Evolutionary conservation across 2,797 vertebrate genomes (phyloP), one percentile per base, ranked within the genome.

Genomic region (Lithobates pipiens): DNA sequence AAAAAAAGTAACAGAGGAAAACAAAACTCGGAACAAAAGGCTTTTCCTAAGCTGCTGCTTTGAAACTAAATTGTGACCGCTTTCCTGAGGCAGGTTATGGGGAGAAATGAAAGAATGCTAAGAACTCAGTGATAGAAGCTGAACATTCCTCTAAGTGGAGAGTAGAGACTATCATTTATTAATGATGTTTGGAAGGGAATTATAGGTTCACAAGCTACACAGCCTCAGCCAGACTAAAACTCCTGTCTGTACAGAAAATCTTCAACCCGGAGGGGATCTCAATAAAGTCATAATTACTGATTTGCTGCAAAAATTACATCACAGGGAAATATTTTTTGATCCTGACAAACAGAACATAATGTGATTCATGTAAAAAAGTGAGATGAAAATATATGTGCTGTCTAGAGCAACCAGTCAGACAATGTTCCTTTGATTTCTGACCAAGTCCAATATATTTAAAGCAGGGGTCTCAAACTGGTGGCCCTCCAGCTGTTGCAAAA

Each of bases 31-130:
- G 65, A 81, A 81, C 73, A 81, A 86, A 86, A 34, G 73, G 57
- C 67, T 18, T 71, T 69, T 80, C 46, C 76, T 63, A 86, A 73
- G 63, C 36, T 76, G 21, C 44, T 63, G 25, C 46, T 70, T 27
- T 54, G 32, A 81, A 76, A 75, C 46, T 39, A 81, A 86, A 65
- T 76, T 86, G 67, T 46, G 73, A 39, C 32, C 27, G 54, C 63
- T 76, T 80, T 81, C 84, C 84, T 71, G 84, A 81, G 78, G 84
- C 84, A 81, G 72, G 78, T 86, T 81, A 81, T 71, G 46, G 73
- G 84, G 84, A 81, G 57, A 74, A 86, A 71, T 81, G 29, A 86
- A 69, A 76, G 54, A 34, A 80, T 77, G 44, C 77, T 73, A 80
- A 27, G 42, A 76, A 76, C 71, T 74, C 70, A 23, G n/a, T 25